Evolutionary conservation across 2,888 invertebrate species (phyloP), one percentile per base, ranked within the genome.

Genomic region (Cactoblastis cactorum): DNA sequence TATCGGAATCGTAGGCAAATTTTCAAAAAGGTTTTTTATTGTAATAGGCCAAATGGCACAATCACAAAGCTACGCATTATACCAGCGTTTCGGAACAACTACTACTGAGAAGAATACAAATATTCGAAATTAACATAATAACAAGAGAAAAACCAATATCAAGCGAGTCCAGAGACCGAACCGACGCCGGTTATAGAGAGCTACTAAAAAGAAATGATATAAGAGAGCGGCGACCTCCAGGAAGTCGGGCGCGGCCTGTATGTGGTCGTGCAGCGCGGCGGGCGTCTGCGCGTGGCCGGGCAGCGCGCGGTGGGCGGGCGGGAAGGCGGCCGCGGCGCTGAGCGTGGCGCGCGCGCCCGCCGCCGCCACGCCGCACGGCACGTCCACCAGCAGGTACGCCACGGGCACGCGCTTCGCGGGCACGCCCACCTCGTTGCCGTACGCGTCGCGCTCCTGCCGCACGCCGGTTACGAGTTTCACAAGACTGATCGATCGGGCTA

Each of bases 351-450:
- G 52, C 53, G 57, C 17, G 45, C 56, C 58, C 51, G 95, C 91
- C 3, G 96, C 96, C 54, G 97, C 97, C 49, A 98, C 97, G 61
- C 96, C 97, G 70, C 77, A 77, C 61, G 99, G 98, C 71, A 99
- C 96, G 91, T 99, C 98, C 63, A 99, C 95, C 72, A 99, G 91
- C 71, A 99, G 92, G 91, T 99, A 99, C 77, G 98, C 99, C 47
- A 99, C 98, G 6, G 99, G 99, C 70, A 99, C 91, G 51, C 98
- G 98, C 73, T 97, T 93, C 22, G 96, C 98, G 69, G 97, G 86
- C 74, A 96, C 95, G 55, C 95, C 95, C 61, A 99, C 98, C 90
- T 99, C 98, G 88, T 99, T 99, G 50, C 98, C 98, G 87, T 99
- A 99, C 60, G 93, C 93, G 90, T 99, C 99, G 77, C 97, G 98